These are phyloP conservation scores for Parasteatoda lunata DNA, from an alignment of 2,888 invertebrate species.

Conservation along the genomic window DNA sequence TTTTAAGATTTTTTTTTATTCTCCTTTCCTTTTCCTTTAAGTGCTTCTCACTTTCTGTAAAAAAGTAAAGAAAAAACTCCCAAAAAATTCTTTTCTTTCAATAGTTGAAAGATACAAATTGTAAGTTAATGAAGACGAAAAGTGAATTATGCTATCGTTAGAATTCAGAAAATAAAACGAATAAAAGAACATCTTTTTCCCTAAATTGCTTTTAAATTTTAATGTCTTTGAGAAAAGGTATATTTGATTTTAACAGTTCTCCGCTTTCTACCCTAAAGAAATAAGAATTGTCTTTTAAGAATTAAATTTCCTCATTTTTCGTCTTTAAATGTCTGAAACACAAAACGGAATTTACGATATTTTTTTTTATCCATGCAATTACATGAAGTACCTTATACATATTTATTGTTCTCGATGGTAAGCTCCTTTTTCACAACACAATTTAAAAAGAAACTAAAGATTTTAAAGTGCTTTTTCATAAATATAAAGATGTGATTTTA, in stretches of 20 bases:
- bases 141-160: conserved; percentile 3
- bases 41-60: not conserved
- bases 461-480: too few species aligned
- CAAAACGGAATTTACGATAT: too few species aligned
- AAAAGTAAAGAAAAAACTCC: not conserved
- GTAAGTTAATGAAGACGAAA: conserved; percentile 5
- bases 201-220: conserved; percentile 3
- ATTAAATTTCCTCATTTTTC: too few species aligned
- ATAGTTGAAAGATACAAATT: not conserved
- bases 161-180: not conserved
- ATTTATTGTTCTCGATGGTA: too few species aligned
- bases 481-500: too few species aligned
- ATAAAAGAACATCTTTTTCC: not conserved
- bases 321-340: too few species aligned
- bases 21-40: not conserved
- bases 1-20: not conserved
- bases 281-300: too few species aligned
- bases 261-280: not conserved
- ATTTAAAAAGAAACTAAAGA: too few species aligned
- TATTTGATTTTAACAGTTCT: conserved; percentile 2
- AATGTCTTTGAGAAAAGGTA: conserved; percentile 5
- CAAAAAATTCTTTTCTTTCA: not conserved
- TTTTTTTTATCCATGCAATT: too few species aligned
- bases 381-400: too few species aligned
- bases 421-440: too few species aligned